A percentile compares a stretch with the other conserved stretches of the same genome.
Evolutionary conservation across 2,888 invertebrate genomes (phyloP).

Genomic region (Sisyra nigra): DNA sequence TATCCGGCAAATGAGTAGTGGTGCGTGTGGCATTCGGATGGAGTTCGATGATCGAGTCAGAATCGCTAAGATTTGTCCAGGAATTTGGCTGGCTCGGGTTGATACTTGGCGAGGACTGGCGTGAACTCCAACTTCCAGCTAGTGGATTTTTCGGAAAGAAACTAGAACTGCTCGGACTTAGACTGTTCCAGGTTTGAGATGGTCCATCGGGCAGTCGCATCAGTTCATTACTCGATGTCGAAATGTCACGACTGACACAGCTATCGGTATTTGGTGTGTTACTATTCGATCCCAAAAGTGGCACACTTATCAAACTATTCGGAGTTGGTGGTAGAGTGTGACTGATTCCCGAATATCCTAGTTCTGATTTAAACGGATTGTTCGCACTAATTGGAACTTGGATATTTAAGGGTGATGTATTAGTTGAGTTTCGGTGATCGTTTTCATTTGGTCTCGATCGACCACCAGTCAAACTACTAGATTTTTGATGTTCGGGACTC

Average conservation of each 20-base stretch:
- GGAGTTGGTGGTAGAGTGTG: conserved; percentile 28
- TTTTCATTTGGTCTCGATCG: not conserved
- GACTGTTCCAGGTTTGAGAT: too few species aligned
- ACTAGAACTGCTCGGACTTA: not conserved
- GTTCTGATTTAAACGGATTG: not conserved
- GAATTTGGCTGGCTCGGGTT: too few species aligned
- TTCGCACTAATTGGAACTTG: not conserved
- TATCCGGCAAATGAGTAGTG: too few species aligned
- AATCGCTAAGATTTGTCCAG: too few species aligned
- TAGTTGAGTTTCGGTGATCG: not conserved
- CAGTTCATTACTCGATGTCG: not conserved
- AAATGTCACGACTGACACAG: not conserved
- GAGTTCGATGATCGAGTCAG: not conserved
- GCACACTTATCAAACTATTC: conserved; percentile 24
- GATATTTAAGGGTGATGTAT: not conserved
- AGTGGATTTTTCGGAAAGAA: not conserved
- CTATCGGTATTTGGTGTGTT: conserved; percentile 17
- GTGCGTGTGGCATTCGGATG: not conserved
- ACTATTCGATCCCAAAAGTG: conserved; percentile 31
- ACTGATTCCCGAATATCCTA: not conserved
- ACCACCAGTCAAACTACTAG: not conserved
- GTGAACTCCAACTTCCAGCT: too few species aligned
- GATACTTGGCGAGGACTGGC: too few species aligned
- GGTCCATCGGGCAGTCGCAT: not conserved
- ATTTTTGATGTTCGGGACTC: not conserved